phyloP scores from a whole-genome alignment of 2,113 vertebrate genomes.

The Phocoena sinus region DNA sequence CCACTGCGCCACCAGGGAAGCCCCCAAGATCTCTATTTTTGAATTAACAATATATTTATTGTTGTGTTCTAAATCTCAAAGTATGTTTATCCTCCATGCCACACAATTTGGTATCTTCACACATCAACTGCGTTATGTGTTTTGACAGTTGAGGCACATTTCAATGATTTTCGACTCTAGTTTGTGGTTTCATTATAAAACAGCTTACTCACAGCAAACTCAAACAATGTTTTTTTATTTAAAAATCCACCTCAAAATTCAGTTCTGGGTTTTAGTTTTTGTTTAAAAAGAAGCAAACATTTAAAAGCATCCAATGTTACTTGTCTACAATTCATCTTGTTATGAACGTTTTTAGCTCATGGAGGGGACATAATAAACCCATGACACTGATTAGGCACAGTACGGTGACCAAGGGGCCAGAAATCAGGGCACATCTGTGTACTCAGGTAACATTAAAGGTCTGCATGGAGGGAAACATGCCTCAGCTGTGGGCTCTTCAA shows the following conservation, averaged over 20 bases:
- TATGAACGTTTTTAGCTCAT: slow-evolving; percentile 75
- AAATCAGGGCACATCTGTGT: slow-evolving; percentile 61
- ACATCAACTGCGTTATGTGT: neutral
- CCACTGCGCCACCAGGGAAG: too few relatives aligned
- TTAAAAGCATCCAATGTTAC: slow-evolving; percentile 80
- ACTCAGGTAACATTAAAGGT: slow-evolving; percentile 55
- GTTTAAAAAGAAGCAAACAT: slow-evolving; percentile 76
- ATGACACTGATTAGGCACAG: slow-evolving; percentile 68
- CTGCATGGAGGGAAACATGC: neutral
- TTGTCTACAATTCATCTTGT: slow-evolving; percentile 75
- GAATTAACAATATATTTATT: neutral
- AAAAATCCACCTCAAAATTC: slow-evolving; percentile 82
- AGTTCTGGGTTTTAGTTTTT: slow-evolving; percentile 76
- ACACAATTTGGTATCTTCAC: neutral
- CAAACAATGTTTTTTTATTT: slow-evolving; percentile 81
- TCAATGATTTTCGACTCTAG: neutral
- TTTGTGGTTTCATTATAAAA: slow-evolving; percentile 65
- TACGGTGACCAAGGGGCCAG: slow-evolving; percentile 57
- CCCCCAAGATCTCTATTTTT: neutral
- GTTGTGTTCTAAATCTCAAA: neutral
- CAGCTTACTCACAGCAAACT: slow-evolving; percentile 72
- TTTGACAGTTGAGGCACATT: neutral
- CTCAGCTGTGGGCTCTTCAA: neutral
- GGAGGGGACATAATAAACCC: slow-evolving; percentile 63
- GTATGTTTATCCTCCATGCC: neutral